Percentiles rank a stretch among this genome's conserved stretches.
phyloP scores from a whole-genome alignment of 1,140 invertebrate genomes.

The Calosoma granatense region DNA sequence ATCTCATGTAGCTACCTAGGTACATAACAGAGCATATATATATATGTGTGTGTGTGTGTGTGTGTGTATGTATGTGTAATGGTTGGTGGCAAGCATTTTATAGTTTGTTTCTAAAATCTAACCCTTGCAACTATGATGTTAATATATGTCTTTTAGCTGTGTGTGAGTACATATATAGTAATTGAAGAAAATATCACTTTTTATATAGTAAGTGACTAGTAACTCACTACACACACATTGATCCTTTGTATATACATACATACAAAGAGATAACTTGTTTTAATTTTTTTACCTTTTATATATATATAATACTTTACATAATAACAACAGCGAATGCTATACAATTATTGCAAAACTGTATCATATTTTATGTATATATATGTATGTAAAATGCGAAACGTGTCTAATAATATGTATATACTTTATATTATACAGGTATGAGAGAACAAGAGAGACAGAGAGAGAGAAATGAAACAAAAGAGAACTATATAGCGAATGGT shows the following conservation, averaged over 20 bases:
- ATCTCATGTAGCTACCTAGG: background rate
- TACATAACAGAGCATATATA: background rate
- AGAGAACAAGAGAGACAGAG: no score
- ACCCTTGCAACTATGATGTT: no score
- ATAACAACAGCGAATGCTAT: conserved; percentile 4
- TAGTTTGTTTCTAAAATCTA: no score
- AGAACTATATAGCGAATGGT: no score
- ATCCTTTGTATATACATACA: conserved; percentile 1
- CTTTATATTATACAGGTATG: no score
- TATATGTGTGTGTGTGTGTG: conserved; percentile 1
- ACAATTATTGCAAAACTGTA: conserved; percentile 8
- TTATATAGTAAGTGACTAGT: conserved; percentile 8
- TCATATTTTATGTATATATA: no score
- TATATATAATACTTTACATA: conserved; percentile 5
- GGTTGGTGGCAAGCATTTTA: no score
- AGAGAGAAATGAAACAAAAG: no score
- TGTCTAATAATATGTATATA: no score
- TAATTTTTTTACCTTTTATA: background rate
- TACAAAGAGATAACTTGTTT: background rate
- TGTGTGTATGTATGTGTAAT: conserved; percentile 1
- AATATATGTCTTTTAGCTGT: background rate
- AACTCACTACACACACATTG: background rate
- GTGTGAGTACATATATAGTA: background rate
- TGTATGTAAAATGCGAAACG: no score
- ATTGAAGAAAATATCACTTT: conserved; percentile 8